These are phyloP conservation scores for Polypedilum vanderplanki DNA, from an alignment of 1,140 invertebrate species.

Conservation along the genomic window DNA sequence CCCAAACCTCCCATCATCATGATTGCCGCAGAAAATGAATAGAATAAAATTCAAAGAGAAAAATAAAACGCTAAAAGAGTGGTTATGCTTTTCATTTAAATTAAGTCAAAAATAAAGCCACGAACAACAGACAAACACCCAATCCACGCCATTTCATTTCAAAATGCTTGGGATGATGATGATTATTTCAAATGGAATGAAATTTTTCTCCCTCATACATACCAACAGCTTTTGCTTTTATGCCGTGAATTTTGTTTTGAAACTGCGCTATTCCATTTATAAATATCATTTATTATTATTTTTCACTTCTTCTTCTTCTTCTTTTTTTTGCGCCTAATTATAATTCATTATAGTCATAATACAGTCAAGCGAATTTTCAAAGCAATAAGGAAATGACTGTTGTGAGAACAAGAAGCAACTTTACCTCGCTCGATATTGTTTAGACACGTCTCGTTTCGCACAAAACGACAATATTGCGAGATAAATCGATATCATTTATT, in stretches of 20 bases:
- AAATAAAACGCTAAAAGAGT: not conserved
- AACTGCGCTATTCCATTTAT: conserved; percentile 1
- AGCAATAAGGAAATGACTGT: not conserved
- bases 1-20: too few species aligned
- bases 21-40: too few species aligned
- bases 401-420: not conserved
- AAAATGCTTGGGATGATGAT: too few species aligned
- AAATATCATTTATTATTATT: conserved; percentile 28
- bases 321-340: conserved; percentile 14
- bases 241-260: not conserved
- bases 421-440: not conserved
- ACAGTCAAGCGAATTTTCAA: not conserved
- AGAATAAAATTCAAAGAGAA: too few species aligned
- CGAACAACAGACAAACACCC: conserved; percentile 10
- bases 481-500: conserved; percentile 28
- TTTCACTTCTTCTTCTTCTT: not conserved
- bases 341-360: conserved; percentile 28
- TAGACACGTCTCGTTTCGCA: conserved; percentile 6
- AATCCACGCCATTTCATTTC: not conserved
- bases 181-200: too few species aligned
- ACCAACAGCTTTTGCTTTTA: not conserved
- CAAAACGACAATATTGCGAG: not conserved
- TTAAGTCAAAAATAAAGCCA: conserved; percentile 24
- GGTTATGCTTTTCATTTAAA: conserved; percentile 17
- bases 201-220: not conserved